A percentile compares a stretch with the other conserved stretches of the same genome.
These are phyloP conservation scores for Gnathonemus longibarbis DNA, from an alignment of 2,113 vertebrate genomes.

Conservation along the genomic window DNA sequence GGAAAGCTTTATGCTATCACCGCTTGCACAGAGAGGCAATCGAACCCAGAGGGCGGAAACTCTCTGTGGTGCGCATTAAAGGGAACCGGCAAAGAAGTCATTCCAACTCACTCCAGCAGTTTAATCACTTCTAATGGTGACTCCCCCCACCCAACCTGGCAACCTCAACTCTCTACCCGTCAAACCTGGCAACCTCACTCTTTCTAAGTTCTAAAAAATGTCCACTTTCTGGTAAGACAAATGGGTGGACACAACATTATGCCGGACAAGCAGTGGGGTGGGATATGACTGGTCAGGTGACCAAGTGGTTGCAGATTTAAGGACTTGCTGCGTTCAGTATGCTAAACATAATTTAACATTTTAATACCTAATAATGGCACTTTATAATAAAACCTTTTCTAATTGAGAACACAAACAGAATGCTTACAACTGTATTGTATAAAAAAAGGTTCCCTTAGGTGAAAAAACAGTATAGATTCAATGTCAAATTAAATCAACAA, in stretches of 20 bases:
- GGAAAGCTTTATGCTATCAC: slow-evolving; percentile 14
- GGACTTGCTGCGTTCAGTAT: neutral
- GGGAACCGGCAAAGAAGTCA: neutral
- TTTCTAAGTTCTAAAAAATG: neutral
- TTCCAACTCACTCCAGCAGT: neutral
- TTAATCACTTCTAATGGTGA: neutral
- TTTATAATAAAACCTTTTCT: neutral
- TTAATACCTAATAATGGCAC: neutral
- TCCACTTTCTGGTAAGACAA: neutral
- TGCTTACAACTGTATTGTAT: neutral
- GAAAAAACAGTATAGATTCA: neutral
- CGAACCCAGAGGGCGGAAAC: neutral
- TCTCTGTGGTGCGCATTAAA: neutral
- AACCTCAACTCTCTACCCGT: neutral
- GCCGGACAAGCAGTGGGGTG: neutral
- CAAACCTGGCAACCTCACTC: neutral
- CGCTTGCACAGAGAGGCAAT: neutral
- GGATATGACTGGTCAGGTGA: neutral
- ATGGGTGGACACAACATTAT: neutral
- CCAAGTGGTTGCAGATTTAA: neutral
- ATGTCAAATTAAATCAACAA: neutral
- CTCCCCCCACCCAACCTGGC: neutral
- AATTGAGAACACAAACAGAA: neutral
- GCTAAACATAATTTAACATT: neutral
- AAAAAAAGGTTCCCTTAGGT: neutral